Evolutionary conservation across 2,113 vertebrate genomes (phyloP).

Genomic region (Semicossyphus pulcher): DNA sequence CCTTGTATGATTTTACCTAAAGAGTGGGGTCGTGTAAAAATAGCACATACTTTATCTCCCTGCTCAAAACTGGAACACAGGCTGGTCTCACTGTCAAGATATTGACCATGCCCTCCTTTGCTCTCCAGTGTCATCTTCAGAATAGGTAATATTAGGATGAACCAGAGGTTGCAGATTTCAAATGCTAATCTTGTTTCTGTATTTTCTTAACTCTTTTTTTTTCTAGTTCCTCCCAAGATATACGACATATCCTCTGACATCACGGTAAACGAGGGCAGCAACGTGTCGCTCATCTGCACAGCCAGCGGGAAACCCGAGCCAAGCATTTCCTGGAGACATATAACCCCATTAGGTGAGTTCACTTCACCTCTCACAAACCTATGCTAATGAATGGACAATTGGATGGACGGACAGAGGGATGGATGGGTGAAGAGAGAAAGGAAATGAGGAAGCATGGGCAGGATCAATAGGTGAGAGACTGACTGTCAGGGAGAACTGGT

Average conservation of each 20-base stretch:
- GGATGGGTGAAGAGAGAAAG: slow-evolving; percentile 34
- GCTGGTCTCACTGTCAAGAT: background rate
- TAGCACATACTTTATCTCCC: background rate
- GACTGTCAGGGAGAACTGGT: slow-evolving; percentile 13
- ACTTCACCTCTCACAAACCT: slow-evolving; percentile 55
- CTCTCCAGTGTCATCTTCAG: background rate
- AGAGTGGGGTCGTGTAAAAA: background rate
- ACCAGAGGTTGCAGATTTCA: slow-evolving; percentile 22
- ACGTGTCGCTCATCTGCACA: slow-evolving; percentile 94
- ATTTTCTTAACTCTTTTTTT: slow-evolving; percentile 29
- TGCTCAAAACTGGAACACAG: background rate
- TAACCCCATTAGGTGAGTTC: slow-evolving; percentile 94
- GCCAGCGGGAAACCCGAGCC: slow-evolving; percentile 97
- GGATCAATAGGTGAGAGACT: slow-evolving; percentile 62
- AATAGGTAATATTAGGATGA: background rate
- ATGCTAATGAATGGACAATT: slow-evolving; percentile 56
- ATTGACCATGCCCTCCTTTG: background rate
- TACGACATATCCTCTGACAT: slow-evolving; percentile 93
- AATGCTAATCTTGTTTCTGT: slow-evolving; percentile 56
- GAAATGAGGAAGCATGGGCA: slow-evolving; percentile 48
- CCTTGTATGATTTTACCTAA: background rate
- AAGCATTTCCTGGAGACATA: slow-evolving; percentile 96
- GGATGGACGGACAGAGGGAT: background rate
- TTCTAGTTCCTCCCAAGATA: slow-evolving; percentile 97
- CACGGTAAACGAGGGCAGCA: slow-evolving; percentile 95